phyloP scores from a whole-genome alignment of 2,113 vertebrate species.

The Dinomys branickii region DNA sequence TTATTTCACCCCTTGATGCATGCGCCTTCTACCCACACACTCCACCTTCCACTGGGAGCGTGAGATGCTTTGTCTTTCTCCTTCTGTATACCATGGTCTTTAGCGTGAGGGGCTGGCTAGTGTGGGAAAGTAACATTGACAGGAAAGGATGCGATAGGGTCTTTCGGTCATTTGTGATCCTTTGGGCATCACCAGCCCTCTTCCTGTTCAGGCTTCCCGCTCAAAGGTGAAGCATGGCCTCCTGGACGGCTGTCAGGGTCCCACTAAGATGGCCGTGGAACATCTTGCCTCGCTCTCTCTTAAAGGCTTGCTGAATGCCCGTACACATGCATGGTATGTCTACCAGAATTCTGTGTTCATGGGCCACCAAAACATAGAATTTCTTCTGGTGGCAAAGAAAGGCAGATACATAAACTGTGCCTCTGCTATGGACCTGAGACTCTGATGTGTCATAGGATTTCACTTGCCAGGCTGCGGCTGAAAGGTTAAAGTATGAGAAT shows the following conservation, averaged over 20 bases:
- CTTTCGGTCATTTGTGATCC: not conserved
- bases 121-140: not conserved
- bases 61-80: not conserved
- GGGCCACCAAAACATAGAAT: accelerated
- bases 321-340: accelerated
- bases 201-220: not conserved
- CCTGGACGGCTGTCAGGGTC: not conserved
- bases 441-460: not conserved
- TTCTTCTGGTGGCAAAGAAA: not conserved
- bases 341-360: too few relatives aligned
- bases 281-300: accelerated
- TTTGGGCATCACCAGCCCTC: not conserved
- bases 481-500: not conserved
- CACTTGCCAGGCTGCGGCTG: not conserved
- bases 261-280: accelerated
- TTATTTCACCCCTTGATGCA: too few relatives aligned
- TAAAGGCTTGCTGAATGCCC: not conserved
- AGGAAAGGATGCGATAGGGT: not conserved
- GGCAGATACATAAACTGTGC: too few relatives aligned
- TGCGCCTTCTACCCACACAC: accelerated
- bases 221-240: not conserved
- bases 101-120: not conserved
- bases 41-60: not conserved
- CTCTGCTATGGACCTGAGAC: not conserved
- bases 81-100: not conserved